phyloP scores from a whole-genome alignment of 2,888 invertebrate species.

The Schizotus pectinicornis region DNA sequence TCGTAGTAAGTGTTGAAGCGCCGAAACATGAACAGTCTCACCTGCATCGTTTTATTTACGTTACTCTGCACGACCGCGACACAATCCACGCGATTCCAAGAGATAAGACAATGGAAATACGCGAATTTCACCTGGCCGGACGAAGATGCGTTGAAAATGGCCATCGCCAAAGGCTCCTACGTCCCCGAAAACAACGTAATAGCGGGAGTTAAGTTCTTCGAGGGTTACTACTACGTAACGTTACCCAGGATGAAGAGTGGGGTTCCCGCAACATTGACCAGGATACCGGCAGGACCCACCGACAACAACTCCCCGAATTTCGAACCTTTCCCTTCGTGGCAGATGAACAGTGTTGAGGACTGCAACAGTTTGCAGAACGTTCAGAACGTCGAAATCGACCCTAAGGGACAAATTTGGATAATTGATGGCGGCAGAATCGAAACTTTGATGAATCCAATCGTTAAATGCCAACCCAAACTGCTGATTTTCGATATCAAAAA shows the following conservation, averaged over 20 bases:
- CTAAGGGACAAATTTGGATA: conserved; percentile 70
- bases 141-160: conserved; percentile 62
- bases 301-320: conserved; percentile 64
- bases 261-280: conserved; percentile 73
- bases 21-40: conserved; percentile 14
- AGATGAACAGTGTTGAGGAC: conserved; percentile 69
- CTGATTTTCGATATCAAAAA: conserved; percentile 71
- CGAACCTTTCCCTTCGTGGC: conserved; percentile 76
- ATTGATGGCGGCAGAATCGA: conserved; percentile 72
- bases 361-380: conserved; percentile 73
- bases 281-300: conserved; percentile 61
- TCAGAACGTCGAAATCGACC: conserved; percentile 76
- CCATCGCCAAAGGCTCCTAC: conserved; percentile 65
- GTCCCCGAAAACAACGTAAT: conserved; percentile 72
- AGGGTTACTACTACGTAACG: conserved; percentile 70
- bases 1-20: not conserved
- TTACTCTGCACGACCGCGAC: not conserved
- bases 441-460: conserved; percentile 62
- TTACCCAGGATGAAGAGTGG: conserved; percentile 74
- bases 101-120: conserved; percentile 75
- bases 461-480: conserved; percentile 71
- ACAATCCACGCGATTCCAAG: conserved; percentile 60
- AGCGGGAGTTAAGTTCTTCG: conserved; percentile 72
- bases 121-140: conserved; percentile 73
- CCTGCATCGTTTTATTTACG: conserved; percentile 1